Percentiles rank a stretch among this genome's conserved stretches.
Conservation (phyloP, 2,797 vertebrate species). For the Falco columbarius region DNA sequence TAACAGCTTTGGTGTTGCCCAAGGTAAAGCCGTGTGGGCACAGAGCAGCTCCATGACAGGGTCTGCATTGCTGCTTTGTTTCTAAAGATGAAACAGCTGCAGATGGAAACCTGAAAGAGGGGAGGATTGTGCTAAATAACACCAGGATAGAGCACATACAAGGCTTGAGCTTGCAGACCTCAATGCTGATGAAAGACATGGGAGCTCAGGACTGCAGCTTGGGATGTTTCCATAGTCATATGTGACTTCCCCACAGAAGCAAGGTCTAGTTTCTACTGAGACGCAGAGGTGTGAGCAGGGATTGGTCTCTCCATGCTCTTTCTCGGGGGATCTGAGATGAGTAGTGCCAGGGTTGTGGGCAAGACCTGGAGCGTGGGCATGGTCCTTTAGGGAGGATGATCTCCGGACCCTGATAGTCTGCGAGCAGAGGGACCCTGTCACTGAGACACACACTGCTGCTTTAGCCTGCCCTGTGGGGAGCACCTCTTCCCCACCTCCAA, state of each 20-base stretch:
- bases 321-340: neutral
- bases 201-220: neutral
- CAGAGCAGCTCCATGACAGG: neutral
- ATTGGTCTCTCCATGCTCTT: neutral
- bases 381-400: neutral
- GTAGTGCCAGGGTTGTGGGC: neutral
- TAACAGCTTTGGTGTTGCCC: neutral
- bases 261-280: neutral
- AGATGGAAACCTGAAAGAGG: neutral
- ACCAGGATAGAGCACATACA: fast-evolving
- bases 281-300: neutral
- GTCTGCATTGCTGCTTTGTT: neutral
- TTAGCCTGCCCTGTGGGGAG: neutral
- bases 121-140: neutral
- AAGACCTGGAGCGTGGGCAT: neutral
- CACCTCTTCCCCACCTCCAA: neutral
- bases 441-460: neutral
- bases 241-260: neutral
- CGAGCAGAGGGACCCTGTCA: neutral
- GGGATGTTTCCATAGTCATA: neutral
- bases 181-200: neutral
- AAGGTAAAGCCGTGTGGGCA: neutral
- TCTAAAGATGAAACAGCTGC: neutral
- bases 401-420: neutral
- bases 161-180: neutral